Conservation (phyloP, 2,113 vertebrate genomes). For the Oreochromis tanganicae region DNA sequence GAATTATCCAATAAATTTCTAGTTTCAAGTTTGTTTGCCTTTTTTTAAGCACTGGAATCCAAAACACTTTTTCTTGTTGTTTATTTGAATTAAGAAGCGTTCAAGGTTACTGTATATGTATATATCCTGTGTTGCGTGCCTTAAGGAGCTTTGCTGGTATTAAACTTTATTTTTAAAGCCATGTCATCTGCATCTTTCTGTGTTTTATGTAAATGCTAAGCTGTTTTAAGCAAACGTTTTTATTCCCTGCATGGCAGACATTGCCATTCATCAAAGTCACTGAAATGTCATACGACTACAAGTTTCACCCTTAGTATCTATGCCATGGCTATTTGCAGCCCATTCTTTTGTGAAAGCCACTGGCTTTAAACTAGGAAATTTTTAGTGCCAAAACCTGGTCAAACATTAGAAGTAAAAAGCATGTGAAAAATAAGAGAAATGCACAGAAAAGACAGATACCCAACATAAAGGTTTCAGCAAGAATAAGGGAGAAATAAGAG, state of each 20-base stretch:
- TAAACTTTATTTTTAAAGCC: not conserved
- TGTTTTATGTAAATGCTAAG: not conserved
- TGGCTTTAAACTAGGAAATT: rapidly evolving
- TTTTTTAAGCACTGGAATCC: not conserved
- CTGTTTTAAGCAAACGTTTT: not conserved
- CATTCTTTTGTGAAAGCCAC: not conserved
- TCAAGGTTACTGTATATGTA: not conserved
- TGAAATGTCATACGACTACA: not conserved
- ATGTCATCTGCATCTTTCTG: not conserved
- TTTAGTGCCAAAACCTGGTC: not conserved
- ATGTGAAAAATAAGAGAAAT: rapidly evolving
- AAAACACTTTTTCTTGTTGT: not conserved
- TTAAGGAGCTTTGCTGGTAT: not conserved
- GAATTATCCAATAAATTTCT: not conserved
- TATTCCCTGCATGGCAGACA: not conserved
- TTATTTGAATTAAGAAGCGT: not conserved
- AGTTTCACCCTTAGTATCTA: not conserved
- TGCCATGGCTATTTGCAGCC: not conserved
- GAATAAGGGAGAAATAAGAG: not conserved
- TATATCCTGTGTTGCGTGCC: not conserved
- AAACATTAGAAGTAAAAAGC: not conserved
- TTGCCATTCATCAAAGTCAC: not conserved
- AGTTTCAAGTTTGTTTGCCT: not conserved
- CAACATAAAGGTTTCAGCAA: rapidly evolving
- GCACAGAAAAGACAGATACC: not conserved